These are phyloP conservation scores for Dermatophagoides farinae DNA, from an alignment of 1,140 invertebrate genomes.

Conservation along the genomic window DNA sequence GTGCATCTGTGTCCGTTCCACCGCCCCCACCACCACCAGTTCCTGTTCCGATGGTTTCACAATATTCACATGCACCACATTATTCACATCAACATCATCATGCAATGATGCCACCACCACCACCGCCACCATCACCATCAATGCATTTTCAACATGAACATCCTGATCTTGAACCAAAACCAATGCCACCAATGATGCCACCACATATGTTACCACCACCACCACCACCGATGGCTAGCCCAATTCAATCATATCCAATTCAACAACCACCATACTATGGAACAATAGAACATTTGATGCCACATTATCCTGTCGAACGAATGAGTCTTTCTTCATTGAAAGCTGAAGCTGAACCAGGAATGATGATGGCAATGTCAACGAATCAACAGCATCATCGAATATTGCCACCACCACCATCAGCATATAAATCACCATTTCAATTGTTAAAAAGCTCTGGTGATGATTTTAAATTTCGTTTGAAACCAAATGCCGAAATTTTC, in stretches of 20 bases:
- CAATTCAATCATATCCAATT: neutral
- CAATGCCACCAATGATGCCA: neutral
- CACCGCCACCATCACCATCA: neutral
- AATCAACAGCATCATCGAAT: neutral
- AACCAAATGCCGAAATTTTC: no score
- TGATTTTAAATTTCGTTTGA: no score
- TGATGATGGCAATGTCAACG: neutral
- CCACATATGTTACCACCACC: neutral
- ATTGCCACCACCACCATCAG: neutral
- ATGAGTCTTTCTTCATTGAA: no score
- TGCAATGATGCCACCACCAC: neutral
- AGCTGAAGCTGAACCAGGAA: neutral
- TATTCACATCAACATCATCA: neutral
- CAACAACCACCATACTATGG: neutral
- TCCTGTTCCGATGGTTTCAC: no score
- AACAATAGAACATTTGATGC: neutral
- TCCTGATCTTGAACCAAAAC: neutral
- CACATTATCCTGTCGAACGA: neutral
- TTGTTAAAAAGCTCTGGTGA: no score
- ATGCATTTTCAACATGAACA: neutral
- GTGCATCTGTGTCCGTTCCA: neutral
- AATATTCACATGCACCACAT: neutral
- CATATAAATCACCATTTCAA: no score
- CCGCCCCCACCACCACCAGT: neutral
- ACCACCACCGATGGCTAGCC: neutral